phyloP scores from a whole-genome alignment of 2,113 vertebrate genomes.

The Coptodon rendalli region DNA sequence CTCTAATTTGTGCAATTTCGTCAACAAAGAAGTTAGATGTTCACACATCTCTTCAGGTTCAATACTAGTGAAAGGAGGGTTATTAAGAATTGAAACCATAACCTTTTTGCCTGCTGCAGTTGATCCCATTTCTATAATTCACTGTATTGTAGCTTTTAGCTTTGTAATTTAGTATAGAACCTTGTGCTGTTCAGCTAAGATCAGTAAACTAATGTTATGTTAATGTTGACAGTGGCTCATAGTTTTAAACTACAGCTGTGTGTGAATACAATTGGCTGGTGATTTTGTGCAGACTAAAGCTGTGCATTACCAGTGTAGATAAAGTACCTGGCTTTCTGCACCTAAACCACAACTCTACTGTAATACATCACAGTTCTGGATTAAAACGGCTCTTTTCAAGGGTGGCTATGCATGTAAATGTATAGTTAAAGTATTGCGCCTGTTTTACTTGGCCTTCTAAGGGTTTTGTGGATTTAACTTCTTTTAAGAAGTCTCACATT shows the following conservation, averaged over 20 bases:
- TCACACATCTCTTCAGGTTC: background rate
- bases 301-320: background rate
- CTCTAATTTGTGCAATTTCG: background rate
- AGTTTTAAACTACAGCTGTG: background rate
- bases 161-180: background rate
- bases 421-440: background rate
- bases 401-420: background rate
- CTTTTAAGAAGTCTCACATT: background rate
- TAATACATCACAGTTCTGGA: background rate
- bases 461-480: background rate
- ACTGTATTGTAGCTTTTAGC: background rate
- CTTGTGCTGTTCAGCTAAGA: background rate
- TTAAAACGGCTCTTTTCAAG: background rate
- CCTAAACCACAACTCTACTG: background rate
- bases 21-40: background rate
- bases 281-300: background rate
- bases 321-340: background rate
- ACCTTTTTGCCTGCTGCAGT: background rate
- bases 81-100: background rate
- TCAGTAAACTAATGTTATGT: background rate
- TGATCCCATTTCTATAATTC: background rate
- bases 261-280: background rate
- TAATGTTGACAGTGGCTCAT: background rate
- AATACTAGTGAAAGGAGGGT: rapidly evolving
- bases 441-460: background rate